Evolutionary conservation across 2,888 invertebrate species (phyloP), one percentile per base, ranked within the genome.

Genomic region (Campoplex capitator): DNA sequence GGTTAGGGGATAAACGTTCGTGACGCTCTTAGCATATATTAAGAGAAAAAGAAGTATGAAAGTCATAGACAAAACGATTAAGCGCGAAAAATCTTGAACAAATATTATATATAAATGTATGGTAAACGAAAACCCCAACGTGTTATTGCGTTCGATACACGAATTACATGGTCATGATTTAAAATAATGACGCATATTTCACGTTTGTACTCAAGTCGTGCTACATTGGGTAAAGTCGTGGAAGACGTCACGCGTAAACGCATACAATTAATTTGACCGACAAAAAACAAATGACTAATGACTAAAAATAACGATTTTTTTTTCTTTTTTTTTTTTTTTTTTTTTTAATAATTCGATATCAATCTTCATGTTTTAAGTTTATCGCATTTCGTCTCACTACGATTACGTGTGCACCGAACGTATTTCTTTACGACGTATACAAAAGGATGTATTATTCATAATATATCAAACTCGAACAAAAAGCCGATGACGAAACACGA

Each of bases 111-210:
- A 42, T 56, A 28, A 32, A 70, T 38, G 1, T 38, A 38, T 38
- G 6, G 1, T 42, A 56, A 42, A 67, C 23, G 11, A 84, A 42
- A 75, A 56, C 56, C 56, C 56, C 71, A 73, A 83, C 67, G 86
- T 79, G 84, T 81, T 68, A 67, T 85, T 83, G 81, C 85, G 73
- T 70, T 76, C 62, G n/a, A 84, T 84, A 86, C 76, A 87, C 88
- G 81, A 83, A 78, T 84, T 75, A 78, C 73, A 85, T 76, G 78
- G 58, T 77, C 74, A 83, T 73, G 74, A 77, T 65, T n/a, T 8
- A 58, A 45, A 76, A 35, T 58, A 67, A 79, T 70, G 81, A 75
- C 73, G 51, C 48, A 58, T 48, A 68, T 51, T 74, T 51, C 54
- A 81, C 67, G 78, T 70, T 42, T n/a, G 28, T 68, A 45, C 70